These are phyloP conservation scores for Gonioctena quinquepunctata DNA, from an alignment of 1,140 invertebrate species.

Conservation along the genomic window DNA sequence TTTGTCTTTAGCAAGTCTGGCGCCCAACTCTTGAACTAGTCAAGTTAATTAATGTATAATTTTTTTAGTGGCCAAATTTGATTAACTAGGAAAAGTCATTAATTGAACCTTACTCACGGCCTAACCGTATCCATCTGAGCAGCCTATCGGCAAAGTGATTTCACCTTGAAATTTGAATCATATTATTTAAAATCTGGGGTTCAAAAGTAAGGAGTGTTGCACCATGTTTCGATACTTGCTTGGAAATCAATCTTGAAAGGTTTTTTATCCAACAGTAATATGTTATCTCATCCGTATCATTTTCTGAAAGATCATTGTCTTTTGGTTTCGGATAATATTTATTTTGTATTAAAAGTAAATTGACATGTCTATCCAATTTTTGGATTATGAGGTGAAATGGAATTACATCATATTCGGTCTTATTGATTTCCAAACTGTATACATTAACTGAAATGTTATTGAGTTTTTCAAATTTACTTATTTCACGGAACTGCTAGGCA, in stretches of 20 bases:
- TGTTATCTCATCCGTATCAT: not conserved
- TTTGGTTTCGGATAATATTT: constrained; percentile 13
- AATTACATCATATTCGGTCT: constrained; percentile 35
- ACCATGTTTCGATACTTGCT: constrained; percentile 41
- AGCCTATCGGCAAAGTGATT: no score
- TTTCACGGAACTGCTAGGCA: constrained; percentile 51
- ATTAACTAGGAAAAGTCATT: no score
- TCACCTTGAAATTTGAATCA: no score
- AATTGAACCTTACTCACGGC: no score
- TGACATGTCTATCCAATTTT: constrained; percentile 40
- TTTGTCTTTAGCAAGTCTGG: no score
- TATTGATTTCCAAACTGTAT: constrained; percentile 31
- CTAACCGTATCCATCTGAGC: no score
- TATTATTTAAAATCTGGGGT: no score
- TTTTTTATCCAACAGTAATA: constrained; percentile 50
- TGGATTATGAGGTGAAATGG: constrained; percentile 45
- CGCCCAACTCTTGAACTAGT: no score
- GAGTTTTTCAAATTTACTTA: constrained; percentile 51
- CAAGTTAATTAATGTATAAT: no score
- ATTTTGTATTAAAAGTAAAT: constrained; percentile 41
- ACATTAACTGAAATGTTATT: constrained; percentile 52
- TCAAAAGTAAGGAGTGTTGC: no score
- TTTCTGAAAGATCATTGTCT: not conserved
- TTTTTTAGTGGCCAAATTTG: no score
- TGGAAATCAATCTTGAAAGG: constrained; percentile 42